Evolutionary conservation across 2,113 vertebrate species (phyloP), one percentile per base, ranked within the genome.

Genomic region (Bothrops jararaca): DNA sequence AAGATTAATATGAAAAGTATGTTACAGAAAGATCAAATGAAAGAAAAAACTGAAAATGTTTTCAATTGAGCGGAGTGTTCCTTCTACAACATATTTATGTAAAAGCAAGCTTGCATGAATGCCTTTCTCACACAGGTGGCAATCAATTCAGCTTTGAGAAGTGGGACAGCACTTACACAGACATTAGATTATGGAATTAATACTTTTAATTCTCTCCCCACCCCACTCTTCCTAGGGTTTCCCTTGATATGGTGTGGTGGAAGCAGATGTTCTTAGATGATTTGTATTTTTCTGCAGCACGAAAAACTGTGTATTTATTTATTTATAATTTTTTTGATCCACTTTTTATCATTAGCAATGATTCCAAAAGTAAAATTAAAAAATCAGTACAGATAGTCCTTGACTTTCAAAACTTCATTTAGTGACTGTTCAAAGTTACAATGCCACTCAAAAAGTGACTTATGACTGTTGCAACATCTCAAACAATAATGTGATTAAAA

Each of bases 1-100:
- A 95, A 91, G 91, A 94, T 96, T 98, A 97, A 98, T 97, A 93
- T 6, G 85, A 97, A 98, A 97, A 96, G 96, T 96, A 97, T 97
- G 97, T 96, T 95, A 92, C 92, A 91, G 91, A 92, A 94, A 97
- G 97, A 98, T 97, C 97, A 97, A 98, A 98, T 97, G 93, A 89
- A 95, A 96, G 94, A 86, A 92, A 95, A 96, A 95, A 91, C 96
- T 92, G 88, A 95, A 95, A 97, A 91, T 95, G 87, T 94, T 97
- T 96, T 96, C 95, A 95, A 50, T 1, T 8, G 93, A 90, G 69
- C 91, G 58, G 50, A 94, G 92, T 54, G 42, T 94, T 95, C 94
- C 89, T 96, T 92, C 94, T 96, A 95, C 95, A 95, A 90, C 87
- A 94, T 89, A 95, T 96, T 95, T 95, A 91, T 91, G 91, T 95